Evolutionary conservation across 2,113 vertebrate genomes (phyloP).

Genomic region (Pao palembangensis): DNA sequence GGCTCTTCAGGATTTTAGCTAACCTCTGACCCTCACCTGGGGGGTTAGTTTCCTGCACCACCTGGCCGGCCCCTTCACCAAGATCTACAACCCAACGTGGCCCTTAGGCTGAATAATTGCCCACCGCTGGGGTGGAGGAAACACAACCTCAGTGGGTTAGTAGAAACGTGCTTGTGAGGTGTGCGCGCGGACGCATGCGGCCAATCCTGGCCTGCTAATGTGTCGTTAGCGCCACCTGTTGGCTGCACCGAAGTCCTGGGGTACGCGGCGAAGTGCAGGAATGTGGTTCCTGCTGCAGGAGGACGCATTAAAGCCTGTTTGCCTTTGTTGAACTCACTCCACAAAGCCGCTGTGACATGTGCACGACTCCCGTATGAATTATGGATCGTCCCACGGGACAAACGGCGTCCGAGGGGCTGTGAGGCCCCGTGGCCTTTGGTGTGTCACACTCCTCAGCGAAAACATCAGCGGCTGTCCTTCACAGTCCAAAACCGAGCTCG

Average conservation of each 20-base stretch:
- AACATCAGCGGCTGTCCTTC: constrained; percentile 29
- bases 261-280: too few relatives aligned
- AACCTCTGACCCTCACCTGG: too few relatives aligned
- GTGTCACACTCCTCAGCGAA: constrained; percentile 40
- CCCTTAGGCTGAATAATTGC: too few relatives aligned
- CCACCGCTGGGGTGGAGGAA: too few relatives aligned
- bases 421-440: constrained; percentile 25
- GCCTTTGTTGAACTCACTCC: constrained; percentile 33
- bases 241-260: too few relatives aligned
- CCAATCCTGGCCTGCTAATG: constrained; percentile 2
- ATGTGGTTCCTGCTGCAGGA: constrained; percentile 1
- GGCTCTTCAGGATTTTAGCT: too few relatives aligned
- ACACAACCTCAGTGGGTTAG: too few relatives aligned
- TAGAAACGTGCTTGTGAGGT: too few relatives aligned
- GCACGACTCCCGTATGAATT: constrained; percentile 64
- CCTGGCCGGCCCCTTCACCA: too few relatives aligned
- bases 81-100: too few relatives aligned
- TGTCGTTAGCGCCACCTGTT: constrained; percentile 25
- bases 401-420: constrained; percentile 3
- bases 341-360: constrained; percentile 45
- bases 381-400: constrained; percentile 56
- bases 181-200: not conserved
- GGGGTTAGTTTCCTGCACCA: too few relatives aligned
- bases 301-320: constrained; percentile 41
- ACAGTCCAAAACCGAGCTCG: constrained; percentile 7